Conservation (phyloP, 2,888 invertebrate species). For the Digitonthophagus gazella region DNA sequence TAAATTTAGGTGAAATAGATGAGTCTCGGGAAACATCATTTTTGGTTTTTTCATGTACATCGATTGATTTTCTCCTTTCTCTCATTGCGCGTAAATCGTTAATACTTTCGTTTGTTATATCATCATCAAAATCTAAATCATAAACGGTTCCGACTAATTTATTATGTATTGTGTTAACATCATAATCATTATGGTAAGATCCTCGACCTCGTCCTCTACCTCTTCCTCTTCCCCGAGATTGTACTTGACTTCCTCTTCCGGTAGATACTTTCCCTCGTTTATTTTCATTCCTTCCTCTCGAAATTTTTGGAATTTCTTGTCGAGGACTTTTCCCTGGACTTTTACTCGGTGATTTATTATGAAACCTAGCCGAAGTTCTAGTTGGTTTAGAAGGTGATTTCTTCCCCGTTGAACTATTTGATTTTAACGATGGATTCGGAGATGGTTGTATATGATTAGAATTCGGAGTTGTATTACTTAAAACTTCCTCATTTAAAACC, state of each 20-base stretch:
- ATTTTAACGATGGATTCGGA: slow-evolving; percentile 48
- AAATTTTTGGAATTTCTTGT: slow-evolving; percentile 56
- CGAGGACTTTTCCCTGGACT: slow-evolving; percentile 52
- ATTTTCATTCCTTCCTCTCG: slow-evolving; percentile 52
- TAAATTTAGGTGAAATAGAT: slow-evolving; percentile 59
- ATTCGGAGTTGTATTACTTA: slow-evolving; percentile 35
- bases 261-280: slow-evolving; percentile 39
- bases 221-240: slow-evolving; percentile 44
- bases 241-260: slow-evolving; percentile 40
- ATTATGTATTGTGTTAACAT: slow-evolving; percentile 71
- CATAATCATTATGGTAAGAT: slow-evolving; percentile 39
- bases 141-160: slow-evolving; percentile 85
- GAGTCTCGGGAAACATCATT: slow-evolving; percentile 52
- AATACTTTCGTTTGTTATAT: slow-evolving; percentile 69
- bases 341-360: slow-evolving; percentile 65
- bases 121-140: slow-evolving; percentile 82
- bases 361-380: slow-evolving; percentile 62
- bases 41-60: slow-evolving; percentile 57
- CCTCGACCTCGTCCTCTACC: slow-evolving; percentile 50
- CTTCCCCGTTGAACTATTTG: slow-evolving; percentile 52
- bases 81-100: slow-evolving; percentile 76
- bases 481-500: slow-evolving; percentile 43
- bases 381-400: slow-evolving; percentile 62
- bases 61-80: slow-evolving; percentile 74
- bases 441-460: slow-evolving; percentile 46